A percentile compares a stretch with the other conserved stretches of the same genome.
Conservation (phyloP, 2,888 invertebrate species). For the Nowickia ferox region DNA sequence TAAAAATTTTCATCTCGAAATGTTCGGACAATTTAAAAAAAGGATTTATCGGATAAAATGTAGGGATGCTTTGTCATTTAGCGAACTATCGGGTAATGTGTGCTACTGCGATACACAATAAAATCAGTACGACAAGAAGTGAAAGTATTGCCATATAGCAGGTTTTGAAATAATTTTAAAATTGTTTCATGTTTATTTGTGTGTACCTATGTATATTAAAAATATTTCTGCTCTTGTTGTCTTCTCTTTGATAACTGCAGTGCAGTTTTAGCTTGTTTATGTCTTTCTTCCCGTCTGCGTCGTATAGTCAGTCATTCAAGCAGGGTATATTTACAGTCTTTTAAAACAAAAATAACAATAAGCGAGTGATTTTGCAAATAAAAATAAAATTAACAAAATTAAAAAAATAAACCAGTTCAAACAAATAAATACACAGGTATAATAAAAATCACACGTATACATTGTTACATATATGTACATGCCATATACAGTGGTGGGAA, state of each 20-base stretch:
- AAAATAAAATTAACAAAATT: slow-evolving; percentile 23
- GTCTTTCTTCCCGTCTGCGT: not conserved
- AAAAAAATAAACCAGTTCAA: not conserved
- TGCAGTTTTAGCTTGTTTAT: slow-evolving; percentile 16
- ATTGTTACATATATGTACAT: no score
- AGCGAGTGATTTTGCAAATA: slow-evolving; percentile 44
- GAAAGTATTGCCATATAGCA: slow-evolving; percentile 74
- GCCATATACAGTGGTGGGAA: no score
- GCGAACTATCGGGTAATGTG: not conserved
- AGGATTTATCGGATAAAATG: not conserved
- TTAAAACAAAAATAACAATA: not conserved
- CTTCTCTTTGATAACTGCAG: slow-evolving; percentile 55
- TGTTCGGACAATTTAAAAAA: no score
- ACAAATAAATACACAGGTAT: not conserved
- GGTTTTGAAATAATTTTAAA: slow-evolving; percentile 63
- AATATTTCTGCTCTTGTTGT: slow-evolving; percentile 63
- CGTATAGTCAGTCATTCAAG: slow-evolving; percentile 11
- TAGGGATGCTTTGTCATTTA: not conserved
- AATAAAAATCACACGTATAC: not conserved
- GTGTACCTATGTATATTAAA: slow-evolving; percentile 16
- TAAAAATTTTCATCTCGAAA: no score
- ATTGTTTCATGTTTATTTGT: slow-evolving; percentile 56
- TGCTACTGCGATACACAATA: slow-evolving; percentile 21
- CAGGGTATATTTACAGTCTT: slow-evolving; percentile 8
- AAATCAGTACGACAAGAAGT: slow-evolving; percentile 71